These are phyloP conservation scores for Motacilla tschutschensis DNA, from an alignment of 2,113 vertebrate genomes.

Conservation along the genomic window DNA sequence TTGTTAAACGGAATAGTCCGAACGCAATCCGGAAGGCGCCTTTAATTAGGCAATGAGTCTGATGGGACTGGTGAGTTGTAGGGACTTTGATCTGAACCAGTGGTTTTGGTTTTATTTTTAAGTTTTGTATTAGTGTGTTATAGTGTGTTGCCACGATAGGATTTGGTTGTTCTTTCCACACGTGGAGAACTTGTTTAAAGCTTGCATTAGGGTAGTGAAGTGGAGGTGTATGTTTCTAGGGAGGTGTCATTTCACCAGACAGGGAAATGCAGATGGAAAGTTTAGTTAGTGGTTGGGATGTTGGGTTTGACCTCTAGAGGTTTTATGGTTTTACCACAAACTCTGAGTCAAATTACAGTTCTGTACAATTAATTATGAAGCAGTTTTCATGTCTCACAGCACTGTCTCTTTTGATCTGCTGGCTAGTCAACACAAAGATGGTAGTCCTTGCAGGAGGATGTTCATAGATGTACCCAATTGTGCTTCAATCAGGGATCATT, in stretches of 20 bases:
- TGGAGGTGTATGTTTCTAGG: neutral
- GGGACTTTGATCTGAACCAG: neutral
- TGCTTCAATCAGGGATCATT: neutral
- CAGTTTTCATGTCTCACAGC: neutral
- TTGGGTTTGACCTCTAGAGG: neutral
- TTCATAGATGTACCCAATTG: neutral
- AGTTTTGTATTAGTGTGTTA: neutral
- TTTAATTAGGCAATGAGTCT: neutral
- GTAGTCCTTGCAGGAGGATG: fast-evolving
- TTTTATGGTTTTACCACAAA: neutral
- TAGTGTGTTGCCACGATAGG: neutral
- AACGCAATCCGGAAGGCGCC: fast-evolving
- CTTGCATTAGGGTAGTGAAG: neutral
- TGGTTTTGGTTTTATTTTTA: neutral
- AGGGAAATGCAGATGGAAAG: neutral
- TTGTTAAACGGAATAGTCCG: fast-evolving
- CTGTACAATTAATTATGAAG: neutral
- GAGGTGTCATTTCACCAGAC: neutral
- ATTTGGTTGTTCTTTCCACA: neutral
- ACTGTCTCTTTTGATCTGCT: neutral
- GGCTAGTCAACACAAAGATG: neutral
- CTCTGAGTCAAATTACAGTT: neutral
- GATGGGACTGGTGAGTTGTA: neutral
- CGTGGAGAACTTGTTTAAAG: neutral
- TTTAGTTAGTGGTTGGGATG: neutral